Evolutionary conservation across 2,888 invertebrate species (phyloP).

Genomic region (Dicranocentrus wangi): DNA sequence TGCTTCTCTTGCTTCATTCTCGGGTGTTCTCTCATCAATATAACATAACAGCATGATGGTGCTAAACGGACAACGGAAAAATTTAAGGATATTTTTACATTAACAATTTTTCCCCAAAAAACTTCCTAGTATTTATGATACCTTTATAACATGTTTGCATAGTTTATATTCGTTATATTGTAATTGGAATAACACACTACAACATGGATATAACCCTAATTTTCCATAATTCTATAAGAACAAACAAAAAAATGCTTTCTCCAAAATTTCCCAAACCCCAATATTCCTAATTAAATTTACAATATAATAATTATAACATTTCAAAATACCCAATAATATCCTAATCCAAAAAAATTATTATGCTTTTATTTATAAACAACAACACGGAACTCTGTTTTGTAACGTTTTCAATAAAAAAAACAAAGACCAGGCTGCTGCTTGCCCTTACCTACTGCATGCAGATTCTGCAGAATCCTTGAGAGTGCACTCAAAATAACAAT

Average conservation of each 20-base stretch:
- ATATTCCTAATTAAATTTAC: slow-evolving; percentile 26
- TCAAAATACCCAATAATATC: slow-evolving; percentile 42
- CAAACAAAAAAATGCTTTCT: slow-evolving; percentile 34
- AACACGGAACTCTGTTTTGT: slow-evolving; percentile 16
- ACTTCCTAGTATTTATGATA: slow-evolving; percentile 20
- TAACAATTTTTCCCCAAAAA: slow-evolving; percentile 47
- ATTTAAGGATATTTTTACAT: slow-evolving; percentile 41
- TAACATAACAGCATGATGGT: slow-evolving; percentile 47
- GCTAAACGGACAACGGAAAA: slow-evolving; percentile 48
- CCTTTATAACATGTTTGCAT: slow-evolving; percentile 36
- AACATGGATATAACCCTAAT: slow-evolving; percentile 36
- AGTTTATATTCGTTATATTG: slow-evolving; percentile 21
- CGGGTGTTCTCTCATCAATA: slow-evolving; percentile 2
- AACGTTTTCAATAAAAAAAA: slow-evolving; percentile 25
- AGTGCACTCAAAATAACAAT: not conserved
- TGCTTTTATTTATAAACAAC: slow-evolving; percentile 33
- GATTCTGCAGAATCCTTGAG: slow-evolving; percentile 20
- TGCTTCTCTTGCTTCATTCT: slow-evolving; percentile 20
- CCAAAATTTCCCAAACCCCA: slow-evolving; percentile 46
- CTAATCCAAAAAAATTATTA: slow-evolving; percentile 34
- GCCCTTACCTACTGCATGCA: slow-evolving; percentile 18
- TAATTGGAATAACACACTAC: slow-evolving; percentile 19
- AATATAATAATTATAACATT: slow-evolving; percentile 1
- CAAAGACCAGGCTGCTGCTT: slow-evolving; percentile 54
- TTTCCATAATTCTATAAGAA: slow-evolving; percentile 24